Base-by-base conservation (phyloP, 2,888 invertebrate genomes). In the Chymomyza fuscimana region DNA sequence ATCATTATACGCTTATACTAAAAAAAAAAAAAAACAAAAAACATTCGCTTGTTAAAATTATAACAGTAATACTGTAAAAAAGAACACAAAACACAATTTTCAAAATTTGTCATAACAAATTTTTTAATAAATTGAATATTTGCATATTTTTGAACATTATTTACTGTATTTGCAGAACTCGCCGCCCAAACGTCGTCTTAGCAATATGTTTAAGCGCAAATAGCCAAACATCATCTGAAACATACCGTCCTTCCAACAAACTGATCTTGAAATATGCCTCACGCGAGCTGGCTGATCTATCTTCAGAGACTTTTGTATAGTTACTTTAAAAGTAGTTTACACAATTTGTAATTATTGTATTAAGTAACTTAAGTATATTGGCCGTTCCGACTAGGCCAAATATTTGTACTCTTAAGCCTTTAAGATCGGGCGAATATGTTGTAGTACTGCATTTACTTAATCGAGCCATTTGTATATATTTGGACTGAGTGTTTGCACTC, bases 131-230 rank as follows among this genome's bases (percentile, higher is more conserved):
- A 46, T 4, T 46, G 4, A 46, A 2, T 46, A 10, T 46, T 46
- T 46, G 40, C 12, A 12, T 46, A 46, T 46, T 12, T 10, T 46
- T 46, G 40, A 46, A 10, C 4, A 12, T 12, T 32, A 16, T 80
- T 70, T 32, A 32, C 32, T 32, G 32, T 32, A 7, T 78, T 87
- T 89, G 51, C 90, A 92, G 92, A 92, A 92, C 59, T 87, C 91
- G 4, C 90, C 92, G 40, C 92, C 91, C 12, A 91, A 87, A 76
- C 83, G 91, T 76, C 89, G 91, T 12, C 85, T 91, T 51, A 92
- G 92, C 79, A 91, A 82, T 80, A 89, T 92, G 72, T 92, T 92
- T 70, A 91, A 91, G 75, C 89, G 91, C 73, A 91, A 91, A 68
- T 90, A 87, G 70, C 25, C 60, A 66, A 56, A 9, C 3, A 4